phyloP scores from a whole-genome alignment of 1,140 invertebrate genomes.

The Phymastichus coffea region DNA sequence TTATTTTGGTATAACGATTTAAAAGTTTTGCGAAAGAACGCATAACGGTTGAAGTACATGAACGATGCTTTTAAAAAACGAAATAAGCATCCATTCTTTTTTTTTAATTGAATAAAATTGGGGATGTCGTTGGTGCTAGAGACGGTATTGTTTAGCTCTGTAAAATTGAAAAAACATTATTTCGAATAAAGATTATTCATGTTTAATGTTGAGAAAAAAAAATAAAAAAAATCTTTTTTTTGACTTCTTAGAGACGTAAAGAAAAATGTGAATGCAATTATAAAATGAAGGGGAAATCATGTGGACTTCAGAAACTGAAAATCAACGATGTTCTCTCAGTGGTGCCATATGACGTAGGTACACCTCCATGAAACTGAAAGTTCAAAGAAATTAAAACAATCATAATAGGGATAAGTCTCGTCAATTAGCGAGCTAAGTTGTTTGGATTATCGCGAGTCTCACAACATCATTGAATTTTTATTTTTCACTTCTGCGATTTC shows the following conservation, averaged over 20 bases:
- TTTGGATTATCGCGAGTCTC: neutral
- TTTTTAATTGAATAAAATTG: too few relatives aligned
- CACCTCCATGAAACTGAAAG: slow-evolving; percentile 56
- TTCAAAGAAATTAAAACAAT: slow-evolving; percentile 59
- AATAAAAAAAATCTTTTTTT: neutral
- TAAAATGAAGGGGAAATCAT: slow-evolving; percentile 27
- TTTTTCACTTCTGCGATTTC: too few relatives aligned
- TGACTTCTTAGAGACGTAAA: neutral
- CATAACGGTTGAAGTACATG: too few relatives aligned
- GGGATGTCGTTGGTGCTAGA: too few relatives aligned
- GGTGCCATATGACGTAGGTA: slow-evolving; percentile 48
- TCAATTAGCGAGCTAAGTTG: slow-evolving; percentile 7
- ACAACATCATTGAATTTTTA: slow-evolving; percentile 4
- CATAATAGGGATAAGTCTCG: slow-evolving; percentile 36
- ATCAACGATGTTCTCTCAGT: slow-evolving; percentile 48
- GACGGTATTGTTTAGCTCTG: slow-evolving; percentile 20
- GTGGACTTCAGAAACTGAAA: slow-evolving; percentile 36
- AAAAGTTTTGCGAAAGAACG: too few relatives aligned
- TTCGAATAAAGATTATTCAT: slow-evolving; percentile 2
- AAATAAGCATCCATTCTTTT: too few relatives aligned
- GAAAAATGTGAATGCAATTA: slow-evolving; percentile 3
- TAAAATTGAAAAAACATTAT: slow-evolving; percentile 26
- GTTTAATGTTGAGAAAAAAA: neutral
- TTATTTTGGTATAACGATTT: slow-evolving; percentile 16
- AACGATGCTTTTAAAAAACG: too few relatives aligned